phyloP scores from a whole-genome alignment of 2,888 invertebrate species.

The Pasiphila rectangulata region DNA sequence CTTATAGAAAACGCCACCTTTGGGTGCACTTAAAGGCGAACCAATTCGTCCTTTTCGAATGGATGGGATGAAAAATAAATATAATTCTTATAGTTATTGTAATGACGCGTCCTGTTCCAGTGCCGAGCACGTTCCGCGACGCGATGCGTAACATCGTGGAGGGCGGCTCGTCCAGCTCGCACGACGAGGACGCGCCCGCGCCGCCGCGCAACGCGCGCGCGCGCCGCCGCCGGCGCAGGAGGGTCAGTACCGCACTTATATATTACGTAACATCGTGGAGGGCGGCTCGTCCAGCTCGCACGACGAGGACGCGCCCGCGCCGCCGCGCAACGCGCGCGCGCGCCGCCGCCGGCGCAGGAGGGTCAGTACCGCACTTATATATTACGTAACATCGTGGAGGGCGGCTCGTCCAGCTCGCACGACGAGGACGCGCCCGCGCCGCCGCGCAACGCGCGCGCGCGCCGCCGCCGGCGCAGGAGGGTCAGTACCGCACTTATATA shows the following conservation, averaged over 20 bases:
- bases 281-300: slow-evolving; percentile 51
- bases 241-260: background rate
- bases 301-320: slow-evolving; percentile 38
- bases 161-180: slow-evolving; percentile 50
- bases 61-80: no score
- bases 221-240: background rate
- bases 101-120: slow-evolving; percentile 38
- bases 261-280: slow-evolving; percentile 64
- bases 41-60: no score
- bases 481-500: background rate
- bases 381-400: slow-evolving; percentile 64
- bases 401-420: slow-evolving; percentile 49
- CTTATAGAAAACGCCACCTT: no score
- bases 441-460: slow-evolving; percentile 26
- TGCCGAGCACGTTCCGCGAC: slow-evolving; percentile 59
- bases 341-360: background rate
- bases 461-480: background rate
- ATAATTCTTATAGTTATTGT: background rate
- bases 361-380: background rate
- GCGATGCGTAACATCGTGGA: slow-evolving; percentile 68
- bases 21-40: no score
- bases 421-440: slow-evolving; percentile 39
- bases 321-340: slow-evolving; percentile 28
- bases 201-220: slow-evolving; percentile 29
- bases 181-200: slow-evolving; percentile 38